Conservation (phyloP, 2,797 vertebrate genomes). For the Emys orbicularis region DNA sequence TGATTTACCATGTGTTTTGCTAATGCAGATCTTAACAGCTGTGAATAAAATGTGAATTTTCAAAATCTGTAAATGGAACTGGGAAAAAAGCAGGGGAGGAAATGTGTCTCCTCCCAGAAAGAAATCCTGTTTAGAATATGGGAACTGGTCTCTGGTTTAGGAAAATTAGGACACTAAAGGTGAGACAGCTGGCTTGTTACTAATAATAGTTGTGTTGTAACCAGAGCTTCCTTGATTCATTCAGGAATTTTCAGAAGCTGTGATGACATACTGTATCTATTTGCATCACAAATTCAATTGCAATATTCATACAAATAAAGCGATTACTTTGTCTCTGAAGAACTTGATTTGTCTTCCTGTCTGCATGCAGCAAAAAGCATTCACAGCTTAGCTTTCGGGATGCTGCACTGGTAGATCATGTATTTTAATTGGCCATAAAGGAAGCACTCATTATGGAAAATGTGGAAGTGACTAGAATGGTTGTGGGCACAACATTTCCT, state of each 20-base stretch:
- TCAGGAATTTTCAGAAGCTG: conserved; percentile 16
- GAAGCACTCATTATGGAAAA: not conserved
- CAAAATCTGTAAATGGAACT: not conserved
- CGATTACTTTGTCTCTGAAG: conserved; percentile 42
- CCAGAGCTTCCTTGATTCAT: conserved; percentile 25
- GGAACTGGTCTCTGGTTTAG: not conserved
- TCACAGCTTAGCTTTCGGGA: conserved; percentile 4
- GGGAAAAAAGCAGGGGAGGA: not conserved
- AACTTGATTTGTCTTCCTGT: conserved; percentile 52
- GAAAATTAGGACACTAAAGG: not conserved
- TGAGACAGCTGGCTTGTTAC: not conserved
- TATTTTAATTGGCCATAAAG: not conserved
- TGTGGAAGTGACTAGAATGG: not conserved
- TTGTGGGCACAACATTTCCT: not conserved
- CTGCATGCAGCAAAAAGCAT: not conserved
- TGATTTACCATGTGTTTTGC: not conserved
- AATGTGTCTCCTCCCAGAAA: not conserved
- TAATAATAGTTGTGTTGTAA: not conserved
- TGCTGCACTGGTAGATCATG: not conserved
- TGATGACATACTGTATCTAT: not conserved
- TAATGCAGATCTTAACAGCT: not conserved
- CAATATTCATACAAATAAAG: not conserved
- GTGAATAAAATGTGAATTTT: conserved; percentile 10
- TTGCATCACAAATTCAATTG: conserved; percentile 44
- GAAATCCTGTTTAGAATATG: not conserved